Conservation (phyloP, 2,888 invertebrate species). For the Brachyptera risi region DNA sequence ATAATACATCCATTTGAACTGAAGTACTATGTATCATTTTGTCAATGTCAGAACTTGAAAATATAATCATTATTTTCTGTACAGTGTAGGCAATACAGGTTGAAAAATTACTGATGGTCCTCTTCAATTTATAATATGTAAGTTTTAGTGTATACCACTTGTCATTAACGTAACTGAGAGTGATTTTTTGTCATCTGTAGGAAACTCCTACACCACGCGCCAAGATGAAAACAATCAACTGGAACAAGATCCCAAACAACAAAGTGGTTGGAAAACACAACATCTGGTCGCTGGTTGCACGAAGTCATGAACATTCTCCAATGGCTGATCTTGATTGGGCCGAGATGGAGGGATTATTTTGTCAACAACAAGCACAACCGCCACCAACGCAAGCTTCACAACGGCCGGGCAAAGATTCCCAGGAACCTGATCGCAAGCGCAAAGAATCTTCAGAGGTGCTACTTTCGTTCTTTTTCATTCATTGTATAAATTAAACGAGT, state of each 20-base stretch:
- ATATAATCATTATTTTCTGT: too few species aligned
- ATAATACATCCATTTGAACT: too few species aligned
- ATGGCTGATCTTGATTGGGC: slow-evolving; percentile 87
- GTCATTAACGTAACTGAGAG: too few species aligned
- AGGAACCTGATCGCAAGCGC: slow-evolving; percentile 54
- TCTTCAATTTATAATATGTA: too few species aligned
- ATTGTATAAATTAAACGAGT: too few species aligned
- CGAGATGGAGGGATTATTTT: slow-evolving; percentile 91
- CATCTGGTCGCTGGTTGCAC: slow-evolving; percentile 88
- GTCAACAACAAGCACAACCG: slow-evolving; percentile 66
- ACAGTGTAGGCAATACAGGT: too few species aligned
- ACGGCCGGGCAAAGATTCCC: slow-evolving; percentile 48
- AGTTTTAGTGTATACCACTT: too few species aligned
- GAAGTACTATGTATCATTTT: too few species aligned
- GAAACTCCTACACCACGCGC: slow-evolving; percentile 90
- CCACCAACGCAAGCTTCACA: slow-evolving; percentile 52
- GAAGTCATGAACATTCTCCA: slow-evolving; percentile 76
- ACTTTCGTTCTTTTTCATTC: too few species aligned
- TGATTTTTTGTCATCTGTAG: not conserved
- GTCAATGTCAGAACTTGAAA: too few species aligned
- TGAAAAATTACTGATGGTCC: too few species aligned
- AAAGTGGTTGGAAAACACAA: slow-evolving; percentile 86
- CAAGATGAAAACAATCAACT: slow-evolving; percentile 97
- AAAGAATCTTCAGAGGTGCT: slow-evolving; percentile 74
- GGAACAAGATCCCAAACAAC: slow-evolving; percentile 93